Evolutionary conservation across 2,113 vertebrate species (phyloP).

Genomic region (Copsychus sechellarum): DNA sequence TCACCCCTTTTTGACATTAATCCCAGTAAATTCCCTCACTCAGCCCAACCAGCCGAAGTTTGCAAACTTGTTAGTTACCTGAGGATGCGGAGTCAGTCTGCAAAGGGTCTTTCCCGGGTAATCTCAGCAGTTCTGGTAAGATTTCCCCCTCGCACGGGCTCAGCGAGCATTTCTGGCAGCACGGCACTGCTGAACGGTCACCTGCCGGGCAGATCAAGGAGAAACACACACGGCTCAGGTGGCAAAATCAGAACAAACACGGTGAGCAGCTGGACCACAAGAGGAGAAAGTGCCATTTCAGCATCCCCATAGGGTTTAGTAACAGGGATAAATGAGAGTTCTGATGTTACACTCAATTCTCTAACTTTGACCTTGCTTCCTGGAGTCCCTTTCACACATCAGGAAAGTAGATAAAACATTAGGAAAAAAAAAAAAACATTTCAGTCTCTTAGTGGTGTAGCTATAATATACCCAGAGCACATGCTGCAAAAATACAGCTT

Average conservation of each 20-base stretch:
- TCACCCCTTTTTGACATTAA: neutral
- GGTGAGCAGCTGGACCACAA: neutral
- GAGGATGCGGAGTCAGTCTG: constrained; percentile 70
- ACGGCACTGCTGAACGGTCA: constrained; percentile 63
- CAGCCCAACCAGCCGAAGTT: neutral
- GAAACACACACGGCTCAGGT: constrained; percentile 23
- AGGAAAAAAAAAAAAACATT: neutral
- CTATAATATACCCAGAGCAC: neutral
- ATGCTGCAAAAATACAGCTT: neutral
- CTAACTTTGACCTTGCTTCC: neutral
- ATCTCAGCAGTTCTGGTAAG: constrained; percentile 64
- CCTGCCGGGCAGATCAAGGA: constrained; percentile 61
- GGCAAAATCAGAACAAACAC: neutral
- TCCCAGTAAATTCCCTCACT: neutral
- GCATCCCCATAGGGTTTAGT: neutral
- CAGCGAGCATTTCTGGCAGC: constrained; percentile 77
- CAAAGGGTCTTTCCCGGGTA: constrained; percentile 58
- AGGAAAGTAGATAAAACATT: neutral
- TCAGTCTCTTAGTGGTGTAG: neutral
- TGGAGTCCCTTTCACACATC: neutral
- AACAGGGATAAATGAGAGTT: neutral
- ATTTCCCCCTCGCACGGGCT: constrained; percentile 64
- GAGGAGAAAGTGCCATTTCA: neutral
- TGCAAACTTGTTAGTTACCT: constrained; percentile 62
- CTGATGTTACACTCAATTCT: neutral